Evolutionary conservation across 2,113 vertebrate genomes (phyloP).

Genomic region (Acanthochromis polyacanthus): DNA sequence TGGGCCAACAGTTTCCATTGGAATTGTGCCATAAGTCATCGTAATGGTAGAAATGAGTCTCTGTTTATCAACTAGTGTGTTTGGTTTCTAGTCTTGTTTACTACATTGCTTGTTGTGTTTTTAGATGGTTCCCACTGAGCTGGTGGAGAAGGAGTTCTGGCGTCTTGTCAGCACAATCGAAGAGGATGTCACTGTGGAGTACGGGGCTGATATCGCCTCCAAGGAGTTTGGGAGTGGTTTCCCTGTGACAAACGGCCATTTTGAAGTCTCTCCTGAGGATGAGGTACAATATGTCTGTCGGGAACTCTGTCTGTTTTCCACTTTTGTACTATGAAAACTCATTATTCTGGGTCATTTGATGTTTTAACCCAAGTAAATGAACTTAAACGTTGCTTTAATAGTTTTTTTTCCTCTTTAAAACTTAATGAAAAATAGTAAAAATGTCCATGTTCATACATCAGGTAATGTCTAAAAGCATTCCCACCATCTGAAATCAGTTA

Average conservation of each 20-base stretch:
- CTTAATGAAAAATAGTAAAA: too few species aligned
- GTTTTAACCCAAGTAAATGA: neutral
- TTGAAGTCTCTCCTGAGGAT: conserved; percentile 91
- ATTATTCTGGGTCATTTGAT: neutral
- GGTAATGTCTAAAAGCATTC: too few species aligned
- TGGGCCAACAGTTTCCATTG: too few species aligned
- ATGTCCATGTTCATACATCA: too few species aligned
- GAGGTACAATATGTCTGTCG: conserved; percentile 84
- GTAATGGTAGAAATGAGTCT: too few species aligned
- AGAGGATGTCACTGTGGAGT: conserved; percentile 98
- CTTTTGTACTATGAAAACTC: neutral
- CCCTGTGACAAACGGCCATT: conserved; percentile 91
- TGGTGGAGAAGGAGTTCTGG: conserved; percentile 99
- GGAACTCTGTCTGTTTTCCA: neutral
- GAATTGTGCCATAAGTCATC: too few species aligned
- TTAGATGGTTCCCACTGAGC: conserved; percentile 98
- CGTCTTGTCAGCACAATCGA: conserved; percentile 97
- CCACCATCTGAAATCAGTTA: too few species aligned
- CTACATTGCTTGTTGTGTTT: neutral
- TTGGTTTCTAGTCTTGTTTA: neutral
- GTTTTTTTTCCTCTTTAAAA: neutral
- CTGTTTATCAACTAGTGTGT: neutral
- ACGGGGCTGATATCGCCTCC: conserved; percentile 97
- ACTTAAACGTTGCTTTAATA: neutral
- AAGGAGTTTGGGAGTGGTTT: conserved; percentile 99